Evolutionary conservation across 2,797 vertebrate species (phyloP).

Genomic region (Eulemur rubriventer): DNA sequence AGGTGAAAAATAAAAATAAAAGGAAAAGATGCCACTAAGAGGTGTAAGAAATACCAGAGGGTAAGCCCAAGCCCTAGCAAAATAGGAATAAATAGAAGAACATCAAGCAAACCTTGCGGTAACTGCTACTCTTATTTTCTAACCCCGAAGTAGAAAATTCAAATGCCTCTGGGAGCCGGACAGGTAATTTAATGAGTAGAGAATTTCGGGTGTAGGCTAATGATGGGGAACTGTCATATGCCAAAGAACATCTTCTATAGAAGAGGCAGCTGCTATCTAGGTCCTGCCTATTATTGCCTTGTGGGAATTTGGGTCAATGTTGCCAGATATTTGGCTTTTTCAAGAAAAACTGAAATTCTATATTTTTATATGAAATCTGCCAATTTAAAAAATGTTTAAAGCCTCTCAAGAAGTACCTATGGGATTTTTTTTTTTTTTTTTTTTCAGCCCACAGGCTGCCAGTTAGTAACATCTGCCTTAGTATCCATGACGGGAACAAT

Average conservation of each 20-base stretch:
- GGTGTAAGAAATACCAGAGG: background rate
- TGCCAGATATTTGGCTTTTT: conserved; percentile 60
- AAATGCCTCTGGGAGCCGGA: background rate
- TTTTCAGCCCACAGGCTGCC: conserved; percentile 20
- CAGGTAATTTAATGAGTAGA: background rate
- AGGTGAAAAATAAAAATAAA: background rate
- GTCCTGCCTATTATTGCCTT: conserved; percentile 29
- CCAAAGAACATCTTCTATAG: background rate
- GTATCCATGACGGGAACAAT: background rate
- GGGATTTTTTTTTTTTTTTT: background rate
- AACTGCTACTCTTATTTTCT: background rate
- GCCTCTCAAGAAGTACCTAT: background rate
- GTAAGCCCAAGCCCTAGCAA: background rate
- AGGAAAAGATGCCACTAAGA: background rate
- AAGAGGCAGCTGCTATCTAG: background rate
- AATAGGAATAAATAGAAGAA: background rate
- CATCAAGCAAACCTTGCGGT: background rate
- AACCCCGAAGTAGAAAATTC: background rate
- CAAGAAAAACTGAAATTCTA: conserved; percentile 41
- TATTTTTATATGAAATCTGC: conserved; percentile 59
- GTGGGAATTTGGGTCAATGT: conserved; percentile 65
- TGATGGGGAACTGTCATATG: background rate
- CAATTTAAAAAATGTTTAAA: conserved; percentile 62
- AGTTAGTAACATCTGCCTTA: conserved; percentile 35
- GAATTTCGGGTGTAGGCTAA: background rate